These are phyloP conservation scores for Cepphus grylle DNA, from an alignment of 2,113 vertebrate species.

Conservation along the genomic window DNA sequence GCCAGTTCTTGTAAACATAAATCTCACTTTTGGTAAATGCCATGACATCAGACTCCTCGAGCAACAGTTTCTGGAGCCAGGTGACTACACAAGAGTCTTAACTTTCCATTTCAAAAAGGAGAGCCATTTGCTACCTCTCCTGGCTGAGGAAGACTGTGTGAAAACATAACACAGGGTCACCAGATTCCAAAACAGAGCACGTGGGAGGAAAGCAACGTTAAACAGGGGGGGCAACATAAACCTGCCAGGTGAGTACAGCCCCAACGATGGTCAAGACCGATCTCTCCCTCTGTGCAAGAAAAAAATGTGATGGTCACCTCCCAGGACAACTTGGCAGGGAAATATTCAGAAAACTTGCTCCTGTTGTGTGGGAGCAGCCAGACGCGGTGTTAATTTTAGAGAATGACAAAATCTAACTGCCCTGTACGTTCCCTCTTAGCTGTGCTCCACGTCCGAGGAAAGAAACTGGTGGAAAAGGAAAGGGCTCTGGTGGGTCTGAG, in stretches of 20 bases:
- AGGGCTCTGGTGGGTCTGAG: neutral
- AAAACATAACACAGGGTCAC: neutral
- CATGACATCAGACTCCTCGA: neutral
- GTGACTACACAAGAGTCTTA: neutral
- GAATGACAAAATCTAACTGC: neutral
- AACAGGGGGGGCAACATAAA: neutral
- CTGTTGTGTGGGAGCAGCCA: neutral
- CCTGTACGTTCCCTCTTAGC: neutral
- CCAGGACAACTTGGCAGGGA: neutral
- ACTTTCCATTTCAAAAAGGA: neutral
- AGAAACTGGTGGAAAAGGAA: neutral
- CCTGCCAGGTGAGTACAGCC: neutral
- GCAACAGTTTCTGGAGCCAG: neutral
- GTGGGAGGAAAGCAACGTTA: neutral
- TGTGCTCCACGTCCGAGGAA: neutral
- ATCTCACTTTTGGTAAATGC: neutral
- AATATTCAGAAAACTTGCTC: neutral
- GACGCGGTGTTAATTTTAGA: neutral
- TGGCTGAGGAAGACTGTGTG: neutral
- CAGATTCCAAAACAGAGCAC: neutral
- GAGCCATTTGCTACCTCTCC: neutral
- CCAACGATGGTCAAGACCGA: accelerated
- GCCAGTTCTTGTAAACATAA: neutral
- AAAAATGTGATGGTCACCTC: neutral
- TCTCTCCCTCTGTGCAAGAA: neutral